phyloP scores from a whole-genome alignment of 92 coral and sea anemone species.

The Parazoanthus swiftii region DNA sequence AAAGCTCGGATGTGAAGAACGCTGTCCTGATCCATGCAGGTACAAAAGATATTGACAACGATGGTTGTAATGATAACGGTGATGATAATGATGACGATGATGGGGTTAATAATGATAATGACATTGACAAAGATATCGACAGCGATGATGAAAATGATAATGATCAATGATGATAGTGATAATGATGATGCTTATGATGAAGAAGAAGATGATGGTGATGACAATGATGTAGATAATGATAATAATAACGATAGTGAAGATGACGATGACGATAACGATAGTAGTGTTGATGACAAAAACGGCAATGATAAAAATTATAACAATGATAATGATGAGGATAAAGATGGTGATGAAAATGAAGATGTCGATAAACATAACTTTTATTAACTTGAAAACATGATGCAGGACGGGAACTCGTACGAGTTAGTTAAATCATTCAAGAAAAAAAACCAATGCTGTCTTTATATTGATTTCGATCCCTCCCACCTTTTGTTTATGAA shows the following conservation, averaged over 20 bases:
- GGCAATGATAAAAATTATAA: no score
- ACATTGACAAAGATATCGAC: no score
- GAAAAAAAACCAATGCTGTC: no score
- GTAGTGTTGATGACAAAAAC: no score
- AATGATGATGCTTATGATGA: no score
- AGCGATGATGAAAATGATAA: background rate
- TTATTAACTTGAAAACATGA: no score
- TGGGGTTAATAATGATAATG: background rate
- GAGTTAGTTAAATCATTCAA: background rate
- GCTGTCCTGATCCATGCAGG: constrained; percentile 42
- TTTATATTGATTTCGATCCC: no score
- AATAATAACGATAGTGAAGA: background rate
- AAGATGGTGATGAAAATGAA: background rate
- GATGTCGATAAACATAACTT: no score
- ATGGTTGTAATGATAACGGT: background rate
- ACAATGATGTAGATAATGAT: no score
- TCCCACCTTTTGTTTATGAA: no score
- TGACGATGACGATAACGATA: background rate
- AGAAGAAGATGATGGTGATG: no score
- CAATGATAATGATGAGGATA: background rate
- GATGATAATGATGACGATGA: background rate
- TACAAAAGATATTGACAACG: background rate
- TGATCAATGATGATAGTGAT: background rate
- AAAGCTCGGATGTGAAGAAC: constrained; percentile 39
- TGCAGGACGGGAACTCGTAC: no score